Percentiles rank a stretch among this genome's conserved stretches.
Conservation (phyloP, 2,797 vertebrate genomes). For the Alfaro cultratus region DNA sequence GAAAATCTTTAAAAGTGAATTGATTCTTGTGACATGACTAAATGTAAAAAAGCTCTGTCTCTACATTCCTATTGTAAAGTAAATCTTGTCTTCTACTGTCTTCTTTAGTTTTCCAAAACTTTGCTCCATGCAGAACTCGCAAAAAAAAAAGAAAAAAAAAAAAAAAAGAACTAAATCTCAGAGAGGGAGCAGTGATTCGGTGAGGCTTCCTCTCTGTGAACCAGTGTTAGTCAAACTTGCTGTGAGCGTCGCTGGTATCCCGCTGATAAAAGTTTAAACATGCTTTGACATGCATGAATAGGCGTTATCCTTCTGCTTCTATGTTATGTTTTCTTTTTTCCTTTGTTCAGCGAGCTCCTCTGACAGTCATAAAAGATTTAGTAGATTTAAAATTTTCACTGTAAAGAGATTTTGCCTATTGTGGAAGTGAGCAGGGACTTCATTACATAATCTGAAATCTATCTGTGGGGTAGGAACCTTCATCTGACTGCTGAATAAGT, state of each 20-base stretch:
- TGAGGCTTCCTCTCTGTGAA: slow-evolving; percentile 46
- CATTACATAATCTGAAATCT: slow-evolving; percentile 49
- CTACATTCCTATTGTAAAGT: background rate
- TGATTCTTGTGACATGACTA: background rate
- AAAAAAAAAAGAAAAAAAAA: background rate
- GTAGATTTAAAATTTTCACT: slow-evolving; percentile 9
- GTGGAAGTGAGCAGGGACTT: slow-evolving; percentile 37
- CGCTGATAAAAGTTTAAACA: slow-evolving; percentile 70
- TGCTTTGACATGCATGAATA: slow-evolving; percentile 71
- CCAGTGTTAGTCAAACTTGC: slow-evolving; percentile 57
- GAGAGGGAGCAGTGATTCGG: slow-evolving; percentile 42
- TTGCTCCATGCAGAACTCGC: slow-evolving; percentile 13
- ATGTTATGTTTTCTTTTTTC: slow-evolving; percentile 16
- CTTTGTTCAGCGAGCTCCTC: slow-evolving; percentile 23
- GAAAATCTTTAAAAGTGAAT: background rate
- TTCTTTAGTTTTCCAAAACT: background rate
- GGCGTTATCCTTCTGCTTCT: slow-evolving; percentile 53
- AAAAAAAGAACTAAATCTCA: slow-evolving; percentile 25
- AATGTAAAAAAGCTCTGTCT: background rate
- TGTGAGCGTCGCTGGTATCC: slow-evolving; percentile 51
- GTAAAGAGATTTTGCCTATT: slow-evolving; percentile 25
- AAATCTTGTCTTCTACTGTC: too few relatives aligned
- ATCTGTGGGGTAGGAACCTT: slow-evolving; percentile 40
- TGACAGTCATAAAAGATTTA: slow-evolving; percentile 18
- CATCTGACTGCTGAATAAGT: slow-evolving; percentile 34